Conservation (phyloP, 2,797 vertebrate genomes). For the Phylloscopus collybita region DNA sequence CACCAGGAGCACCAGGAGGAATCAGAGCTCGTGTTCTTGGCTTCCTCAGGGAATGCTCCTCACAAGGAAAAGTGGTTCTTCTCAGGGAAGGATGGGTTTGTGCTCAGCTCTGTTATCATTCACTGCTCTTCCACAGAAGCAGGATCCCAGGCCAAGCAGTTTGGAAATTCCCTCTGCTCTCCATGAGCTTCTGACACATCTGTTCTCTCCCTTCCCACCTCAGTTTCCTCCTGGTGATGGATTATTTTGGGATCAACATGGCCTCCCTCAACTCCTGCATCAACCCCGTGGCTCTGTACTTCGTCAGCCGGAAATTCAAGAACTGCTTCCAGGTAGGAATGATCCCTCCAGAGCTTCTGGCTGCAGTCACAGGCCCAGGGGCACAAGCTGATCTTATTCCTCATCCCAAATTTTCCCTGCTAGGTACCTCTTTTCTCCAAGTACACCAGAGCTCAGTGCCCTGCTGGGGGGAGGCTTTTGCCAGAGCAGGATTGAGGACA, state of each 20-base stretch:
- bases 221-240: constrained; percentile 90
- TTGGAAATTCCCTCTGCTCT: background rate
- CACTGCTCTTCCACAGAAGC: accelerated
- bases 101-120: background rate
- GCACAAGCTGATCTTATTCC: background rate
- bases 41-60: background rate
- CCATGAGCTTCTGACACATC: background rate
- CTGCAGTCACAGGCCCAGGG: background rate
- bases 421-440: background rate
- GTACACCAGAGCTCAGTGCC: background rate
- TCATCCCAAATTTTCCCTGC: background rate
- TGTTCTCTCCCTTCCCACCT: background rate
- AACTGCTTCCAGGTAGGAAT: constrained; percentile 88
- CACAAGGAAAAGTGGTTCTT: accelerated
- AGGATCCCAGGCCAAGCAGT: background rate
- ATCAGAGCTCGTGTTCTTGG: background rate
- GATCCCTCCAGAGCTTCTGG: background rate
- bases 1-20: background rate
- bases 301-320: constrained; percentile 91
- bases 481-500: background rate
- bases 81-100: background rate
- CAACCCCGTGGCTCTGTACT: constrained; percentile 90
- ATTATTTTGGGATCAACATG: constrained; percentile 94
- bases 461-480: background rate
- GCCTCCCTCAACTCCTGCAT: constrained; percentile 92